phyloP scores from a whole-genome alignment of 2,888 invertebrate genomes.

The Metacarcinus magister region DNA sequence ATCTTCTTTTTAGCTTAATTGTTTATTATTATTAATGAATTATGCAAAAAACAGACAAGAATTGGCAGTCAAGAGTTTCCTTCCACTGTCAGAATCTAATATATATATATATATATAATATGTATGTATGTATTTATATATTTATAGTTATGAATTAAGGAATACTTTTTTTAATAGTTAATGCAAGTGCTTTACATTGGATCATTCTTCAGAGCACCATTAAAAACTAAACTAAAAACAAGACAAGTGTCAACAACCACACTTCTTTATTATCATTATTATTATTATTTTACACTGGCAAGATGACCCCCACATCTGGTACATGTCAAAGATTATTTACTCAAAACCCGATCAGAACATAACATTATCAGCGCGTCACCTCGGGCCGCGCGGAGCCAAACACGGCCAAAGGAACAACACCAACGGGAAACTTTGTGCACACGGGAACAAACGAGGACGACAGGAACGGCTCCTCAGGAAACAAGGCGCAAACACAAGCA shows the following conservation, averaged over 20 bases:
- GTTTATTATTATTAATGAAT: background rate
- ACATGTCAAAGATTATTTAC: no score
- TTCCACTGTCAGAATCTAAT: background rate
- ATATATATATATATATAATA: background rate
- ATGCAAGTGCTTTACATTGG: background rate
- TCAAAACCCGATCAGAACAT: no score
- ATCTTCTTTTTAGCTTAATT: background rate
- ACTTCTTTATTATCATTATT: no score
- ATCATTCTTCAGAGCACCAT: background rate
- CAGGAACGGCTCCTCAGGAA: background rate
- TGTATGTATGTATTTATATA: background rate
- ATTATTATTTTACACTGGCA: no score
- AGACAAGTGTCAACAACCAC: background rate
- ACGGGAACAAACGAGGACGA: background rate
- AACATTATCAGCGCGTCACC: no score
- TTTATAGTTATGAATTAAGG: background rate
- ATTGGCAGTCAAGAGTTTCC: background rate
- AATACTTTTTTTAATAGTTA: background rate
- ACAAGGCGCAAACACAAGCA: background rate
- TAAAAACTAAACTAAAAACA: background rate
- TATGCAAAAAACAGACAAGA: slow-evolving; percentile 15
- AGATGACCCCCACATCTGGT: no score
- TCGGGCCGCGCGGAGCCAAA: no score
- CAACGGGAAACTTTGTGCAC: background rate
- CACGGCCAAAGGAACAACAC: background rate